Base-by-base conservation (phyloP, 2,888 invertebrate genomes). In the Desoria tigrina region DNA sequence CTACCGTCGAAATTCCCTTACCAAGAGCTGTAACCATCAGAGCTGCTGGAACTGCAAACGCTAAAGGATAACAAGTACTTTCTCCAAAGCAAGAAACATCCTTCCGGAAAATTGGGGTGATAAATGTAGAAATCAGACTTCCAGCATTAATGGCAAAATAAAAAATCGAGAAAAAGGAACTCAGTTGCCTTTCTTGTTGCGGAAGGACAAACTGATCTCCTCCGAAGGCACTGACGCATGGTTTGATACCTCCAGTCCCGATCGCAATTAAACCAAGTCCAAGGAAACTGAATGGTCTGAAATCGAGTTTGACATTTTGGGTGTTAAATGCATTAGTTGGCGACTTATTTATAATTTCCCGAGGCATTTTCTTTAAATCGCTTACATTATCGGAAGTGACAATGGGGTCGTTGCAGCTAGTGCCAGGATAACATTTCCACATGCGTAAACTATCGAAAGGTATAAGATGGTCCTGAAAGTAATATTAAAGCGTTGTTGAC, bases 11-110 rank as follows among this genome's bases (percentile, higher is more conserved):
- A 18, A 26, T 21, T 6, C 37, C 80, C 84, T 85, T 83, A 92
- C 91, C 79, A 66, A 93, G 84, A 0, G 95, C 89, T 4, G 88
- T 66, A 23, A 92, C 79, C 94, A 96, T 95, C 0, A 95, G 84
- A 56, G 88, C 77, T 0, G 93, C 92, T 0, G 96, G 95, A 3
- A 96, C 42, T 0, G 93, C 91, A 79, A 96, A 97, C 0, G 95
- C 94, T 71, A 90, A 79, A 0, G 90, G 90, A 80, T 86, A 96
- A 78, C 91, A 95, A 71, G 87, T 88, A 64, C 83, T 86, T 54
- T 88, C 84, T 0, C 85, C 89, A 74, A 91, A 91, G 78, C 93
- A 93, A 51, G 86, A 83, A 0, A 90, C 86, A 77, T 90, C 87
- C 53, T 87, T 87, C 77, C 96, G 86, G 11, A 97, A 81, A 55